Base-by-base conservation (phyloP, 2,888 invertebrate genomes). In the Drosophila colorata region DNA sequence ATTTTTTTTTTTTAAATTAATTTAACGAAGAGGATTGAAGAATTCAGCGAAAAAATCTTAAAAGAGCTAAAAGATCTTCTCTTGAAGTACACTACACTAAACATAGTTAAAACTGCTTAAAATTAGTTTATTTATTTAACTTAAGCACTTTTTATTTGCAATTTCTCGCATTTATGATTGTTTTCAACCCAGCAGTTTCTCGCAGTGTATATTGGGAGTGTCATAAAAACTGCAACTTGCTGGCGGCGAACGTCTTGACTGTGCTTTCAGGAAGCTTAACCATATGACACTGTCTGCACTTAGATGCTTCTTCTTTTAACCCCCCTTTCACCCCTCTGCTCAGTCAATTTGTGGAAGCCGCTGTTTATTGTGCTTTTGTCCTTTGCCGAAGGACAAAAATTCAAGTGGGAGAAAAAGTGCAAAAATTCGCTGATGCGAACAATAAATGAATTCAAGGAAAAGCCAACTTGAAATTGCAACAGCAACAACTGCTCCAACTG, bases 331-430 rank as follows among this genome's bases (percentile, higher is more conserved):
- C 20, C 48, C 33, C 31, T 9, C 49, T 55, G 37, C 44, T 38
- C 37, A n/a, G n/a, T n/a, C 51, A 20, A 49, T 41, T 63, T 47
- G 33, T 57, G 33, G 41, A 52, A 20, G 49, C 53, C 41, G 47
- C 64, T 47, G 58, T 77, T 90, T 84, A 89, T 87, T 68, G 84
- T 83, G 76, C 80, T 84, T 88, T 87, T 80, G 90, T 90, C 88
- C 90, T 88, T 86, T 90, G 56, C 51, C 59, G 68, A 89, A 88
- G 88, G 90, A 89, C 88, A 78, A 75, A 75, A 79, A 33, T 33
- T 33, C 81, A 83, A 84, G n/a, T 78, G 77, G 33, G 25, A n/a
- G 9, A 38, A 16, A 37, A 43, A 40, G 53, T 47, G 69, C 38
- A 16, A 52, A 47, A 47, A 63, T 8, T 63, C 61, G 63, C 72